These are phyloP conservation scores for Ceratitis capitata DNA, from an alignment of 1,140 invertebrate species.

Conservation along the genomic window DNA sequence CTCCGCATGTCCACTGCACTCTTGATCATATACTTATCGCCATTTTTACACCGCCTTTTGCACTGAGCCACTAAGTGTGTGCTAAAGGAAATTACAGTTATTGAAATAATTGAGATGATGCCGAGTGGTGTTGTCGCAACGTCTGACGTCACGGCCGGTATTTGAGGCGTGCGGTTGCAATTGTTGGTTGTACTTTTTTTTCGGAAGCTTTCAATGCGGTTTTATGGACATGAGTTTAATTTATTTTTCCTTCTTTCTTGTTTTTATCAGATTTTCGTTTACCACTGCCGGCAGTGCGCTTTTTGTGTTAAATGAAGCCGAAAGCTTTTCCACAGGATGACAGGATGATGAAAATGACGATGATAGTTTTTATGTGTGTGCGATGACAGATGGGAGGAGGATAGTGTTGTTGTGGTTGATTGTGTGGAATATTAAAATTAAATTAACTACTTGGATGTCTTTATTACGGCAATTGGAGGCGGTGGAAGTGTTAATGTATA, in stretches of 20 bases:
- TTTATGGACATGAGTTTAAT: too few species aligned
- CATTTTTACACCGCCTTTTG: too few species aligned
- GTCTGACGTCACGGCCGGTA: too few species aligned
- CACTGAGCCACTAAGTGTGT: not conserved
- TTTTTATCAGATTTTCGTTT: too few species aligned
- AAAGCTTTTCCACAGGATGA: slow-evolving; percentile 15
- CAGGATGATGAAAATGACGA: slow-evolving; percentile 4
- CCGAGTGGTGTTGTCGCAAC: not conserved
- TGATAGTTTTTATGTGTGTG: slow-evolving; percentile 11
- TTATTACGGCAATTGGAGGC: too few species aligned
- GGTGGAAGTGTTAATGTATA: too few species aligned
- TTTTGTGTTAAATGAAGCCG: slow-evolving; percentile 19
- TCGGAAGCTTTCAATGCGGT: not conserved
- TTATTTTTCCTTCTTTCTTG: too few species aligned
- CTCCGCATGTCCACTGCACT: not conserved
- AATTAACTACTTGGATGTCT: not conserved
- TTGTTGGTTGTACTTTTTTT: not conserved
- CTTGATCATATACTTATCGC: too few species aligned
- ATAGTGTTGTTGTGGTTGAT: slow-evolving; percentile 3
- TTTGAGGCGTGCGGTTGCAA: not conserved
- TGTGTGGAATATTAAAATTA: slow-evolving; percentile 17
- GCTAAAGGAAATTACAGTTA: slow-evolving; percentile 19
- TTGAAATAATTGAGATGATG: slow-evolving; percentile 34
- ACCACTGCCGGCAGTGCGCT: not conserved
- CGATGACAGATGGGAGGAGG: not conserved